Evolutionary conservation across 2,888 invertebrate genomes (phyloP), one percentile per base, ranked within the genome.

Genomic region (Branchellion lobata): DNA sequence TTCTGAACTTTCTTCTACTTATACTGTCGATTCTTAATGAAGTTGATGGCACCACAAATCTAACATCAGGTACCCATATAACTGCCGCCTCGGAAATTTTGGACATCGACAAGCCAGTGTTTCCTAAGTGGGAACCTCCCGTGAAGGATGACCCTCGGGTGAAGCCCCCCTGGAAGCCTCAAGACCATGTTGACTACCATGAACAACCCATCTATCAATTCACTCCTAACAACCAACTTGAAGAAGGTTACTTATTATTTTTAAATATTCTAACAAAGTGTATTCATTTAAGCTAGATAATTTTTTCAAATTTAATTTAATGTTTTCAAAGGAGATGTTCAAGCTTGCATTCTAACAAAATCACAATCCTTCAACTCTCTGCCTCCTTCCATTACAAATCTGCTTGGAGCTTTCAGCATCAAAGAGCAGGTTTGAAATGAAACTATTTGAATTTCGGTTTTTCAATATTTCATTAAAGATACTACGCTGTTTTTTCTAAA

Each of bases 261-360:
- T n/a, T n/a, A 2, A n/a, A 57, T 51, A 57, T 57, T 69, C 24
- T 61, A 18, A 73, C 21, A 18, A 51, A 24, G 61, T 14, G 8
- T 14, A 47, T 14, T 14, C 11, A 14, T 47, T 14, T 47, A 47
- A 14, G 47, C 47, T 47, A 24, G n/a, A 57, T 57, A 24, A n/a
- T 57, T 57, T 57, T 18, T 69, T 27, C 34, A 69, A 34, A 69
- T 33, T 33, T 69, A 8, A 69, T 69, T 24, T 69, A 27, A 29
- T 65, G 8, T 65, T n/a, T 14, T 8, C 24, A n/a, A 8, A 87
- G 95, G 94, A 18, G 84, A 92, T 77, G 86, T 90, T 0, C 95
- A 95, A 88, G 93, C 93, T 0, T 92, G 93, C 88, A 88, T 92
- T n/a, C 88, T 95, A 5, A 93, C 93, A 1, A 95, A 95, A 85